Evolutionary conservation across 2,113 vertebrate species (phyloP).

Genomic region (Paraplagusia blochii): DNA sequence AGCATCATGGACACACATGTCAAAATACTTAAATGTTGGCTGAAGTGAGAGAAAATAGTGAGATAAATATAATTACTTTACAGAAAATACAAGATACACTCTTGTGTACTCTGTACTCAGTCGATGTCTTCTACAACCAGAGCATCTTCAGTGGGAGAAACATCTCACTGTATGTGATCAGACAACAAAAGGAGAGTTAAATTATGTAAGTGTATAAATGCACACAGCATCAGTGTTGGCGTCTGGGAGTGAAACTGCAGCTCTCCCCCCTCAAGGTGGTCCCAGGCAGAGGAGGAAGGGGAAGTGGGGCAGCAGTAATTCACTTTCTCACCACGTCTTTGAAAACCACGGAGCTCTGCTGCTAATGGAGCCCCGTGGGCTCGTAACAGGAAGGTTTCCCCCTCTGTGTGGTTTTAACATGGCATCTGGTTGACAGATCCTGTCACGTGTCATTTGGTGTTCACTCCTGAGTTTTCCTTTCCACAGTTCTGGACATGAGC

Average conservation of each 20-base stretch:
- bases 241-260: constrained; percentile 31
- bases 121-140: not conserved
- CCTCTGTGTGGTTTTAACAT: not conserved
- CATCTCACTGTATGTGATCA: not conserved
- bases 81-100: too few species aligned
- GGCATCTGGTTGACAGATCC: not conserved
- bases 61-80: not conserved
- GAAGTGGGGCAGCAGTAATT: constrained; percentile 67
- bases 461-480: not conserved
- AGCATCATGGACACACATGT: too few species aligned
- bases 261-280: constrained; percentile 28
- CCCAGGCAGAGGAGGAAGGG: constrained; percentile 23
- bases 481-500: too few species aligned
- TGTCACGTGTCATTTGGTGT: not conserved
- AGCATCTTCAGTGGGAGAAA: not conserved
- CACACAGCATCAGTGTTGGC: constrained; percentile 42
- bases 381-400: constrained; percentile 4
- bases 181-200: not conserved
- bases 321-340: constrained; percentile 50
- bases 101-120: too few species aligned
- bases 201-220: constrained; percentile 47
- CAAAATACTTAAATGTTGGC: too few species aligned
- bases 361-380: constrained; percentile 36
- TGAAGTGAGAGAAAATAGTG: too few species aligned
- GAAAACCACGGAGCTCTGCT: constrained; percentile 28